Percentiles rank a stretch among this genome's conserved stretches.
phyloP scores from a whole-genome alignment of 2,888 invertebrate species.

The Sycophila texana region DNA sequence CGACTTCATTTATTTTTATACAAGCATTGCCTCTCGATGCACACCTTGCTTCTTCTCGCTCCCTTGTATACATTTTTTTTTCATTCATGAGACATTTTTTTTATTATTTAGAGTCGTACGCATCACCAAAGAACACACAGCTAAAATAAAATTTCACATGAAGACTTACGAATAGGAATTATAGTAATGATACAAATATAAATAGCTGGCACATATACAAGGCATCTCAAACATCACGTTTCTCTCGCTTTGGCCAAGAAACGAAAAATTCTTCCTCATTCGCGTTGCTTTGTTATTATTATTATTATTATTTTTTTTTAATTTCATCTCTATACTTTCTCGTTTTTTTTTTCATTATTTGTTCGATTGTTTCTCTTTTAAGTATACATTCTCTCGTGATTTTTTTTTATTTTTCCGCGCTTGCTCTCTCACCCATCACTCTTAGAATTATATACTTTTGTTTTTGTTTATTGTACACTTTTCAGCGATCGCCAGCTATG shows the following conservation, averaged over 20 bases:
- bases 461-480: conserved; percentile 52
- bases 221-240: conserved; percentile 70
- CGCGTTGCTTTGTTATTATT: conserved; percentile 38
- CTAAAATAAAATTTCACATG: conserved; percentile 64
- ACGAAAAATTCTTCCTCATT: conserved; percentile 53
- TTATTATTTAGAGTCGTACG: conserved; percentile 43
- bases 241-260: conserved; percentile 56
- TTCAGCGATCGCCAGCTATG: conserved; percentile 17
- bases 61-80: conserved; percentile 43
- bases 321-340: conserved; percentile 52
- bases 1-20: conserved; percentile 41
- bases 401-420: conserved; percentile 23
- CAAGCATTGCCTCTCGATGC: conserved; percentile 37
- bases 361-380: conserved; percentile 24
- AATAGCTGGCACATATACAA: conserved; percentile 73
- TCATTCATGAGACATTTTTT: conserved; percentile 25
- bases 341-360: conserved; percentile 22
- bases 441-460: conserved; percentile 25
- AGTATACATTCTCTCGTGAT: conserved; percentile 28
- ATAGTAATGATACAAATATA: conserved; percentile 66
- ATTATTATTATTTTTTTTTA: conserved; percentile 11
- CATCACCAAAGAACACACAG: conserved; percentile 61
- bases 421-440: conserved; percentile 25
- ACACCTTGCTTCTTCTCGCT: conserved; percentile 48
- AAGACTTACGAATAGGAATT: conserved; percentile 64